Conservation (phyloP, 2,797 vertebrate species). For the Chelidonichthys spinosus region DNA sequence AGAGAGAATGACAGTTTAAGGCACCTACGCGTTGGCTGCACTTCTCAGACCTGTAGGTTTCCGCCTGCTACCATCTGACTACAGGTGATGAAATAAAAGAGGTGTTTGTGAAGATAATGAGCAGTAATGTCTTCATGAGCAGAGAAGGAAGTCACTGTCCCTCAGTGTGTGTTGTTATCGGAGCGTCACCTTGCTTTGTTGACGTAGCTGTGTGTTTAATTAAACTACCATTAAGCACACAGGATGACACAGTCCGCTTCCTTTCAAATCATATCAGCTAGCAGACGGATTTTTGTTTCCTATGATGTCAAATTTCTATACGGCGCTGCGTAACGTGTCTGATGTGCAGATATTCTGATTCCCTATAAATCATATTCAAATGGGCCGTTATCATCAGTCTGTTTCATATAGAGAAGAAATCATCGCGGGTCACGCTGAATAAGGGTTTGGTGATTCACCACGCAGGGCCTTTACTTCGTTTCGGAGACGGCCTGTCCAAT, state of each 20-base stretch:
- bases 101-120: too few relatives aligned
- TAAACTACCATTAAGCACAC: constrained; percentile 10
- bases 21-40: too few relatives aligned
- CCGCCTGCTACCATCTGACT: too few relatives aligned
- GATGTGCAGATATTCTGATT: constrained; percentile 55
- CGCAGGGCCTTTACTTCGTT: constrained; percentile 67
- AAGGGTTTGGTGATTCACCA: constrained; percentile 56
- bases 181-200: too few relatives aligned
- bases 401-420: constrained; percentile 60
- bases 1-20: too few relatives aligned
- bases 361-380: constrained; percentile 54
- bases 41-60: too few relatives aligned
- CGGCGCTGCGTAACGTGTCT: constrained; percentile 43
- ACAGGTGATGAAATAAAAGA: too few relatives aligned
- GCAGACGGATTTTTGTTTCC: constrained; percentile 14
- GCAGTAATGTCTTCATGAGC: too few relatives aligned
- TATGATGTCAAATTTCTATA: constrained; percentile 24
- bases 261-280: constrained; percentile 9
- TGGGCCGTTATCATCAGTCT: constrained; percentile 51
- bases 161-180: too few relatives aligned
- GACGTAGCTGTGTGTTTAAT: too few relatives aligned
- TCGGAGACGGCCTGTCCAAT: constrained; percentile 69
- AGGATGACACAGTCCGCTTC: constrained; percentile 60
- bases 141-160: too few relatives aligned
- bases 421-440: constrained; percentile 53